Conservation (phyloP, 2,797 vertebrate species). For the Cirrhinus mrigala region DNA sequence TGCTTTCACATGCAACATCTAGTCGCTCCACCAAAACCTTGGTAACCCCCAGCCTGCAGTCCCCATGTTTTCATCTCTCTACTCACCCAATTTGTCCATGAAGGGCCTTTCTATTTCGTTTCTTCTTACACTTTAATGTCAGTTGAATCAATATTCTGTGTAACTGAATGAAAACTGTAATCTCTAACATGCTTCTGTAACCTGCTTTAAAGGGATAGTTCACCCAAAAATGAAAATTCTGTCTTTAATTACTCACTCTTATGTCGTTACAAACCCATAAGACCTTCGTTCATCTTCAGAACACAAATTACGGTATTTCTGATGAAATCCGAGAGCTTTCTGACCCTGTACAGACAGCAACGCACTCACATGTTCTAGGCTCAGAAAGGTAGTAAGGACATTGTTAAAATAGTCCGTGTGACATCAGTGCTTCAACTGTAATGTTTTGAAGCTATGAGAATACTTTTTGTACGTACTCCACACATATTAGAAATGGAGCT, state of each 20-base stretch:
- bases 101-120: not conserved
- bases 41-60: constrained; percentile 34
- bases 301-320: too few species aligned
- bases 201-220: not conserved
- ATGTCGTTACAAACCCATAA: too few species aligned
- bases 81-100: constrained; percentile 25
- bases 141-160: not conserved
- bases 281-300: too few species aligned
- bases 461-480: not conserved
- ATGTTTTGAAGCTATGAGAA: too few species aligned
- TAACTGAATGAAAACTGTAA: not conserved
- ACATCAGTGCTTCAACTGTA: too few species aligned
- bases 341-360: too few species aligned
- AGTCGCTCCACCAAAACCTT: constrained; percentile 38
- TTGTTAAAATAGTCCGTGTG: too few species aligned
- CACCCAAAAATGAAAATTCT: too few species aligned
- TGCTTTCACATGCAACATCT: constrained; percentile 88
- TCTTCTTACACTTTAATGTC: not conserved
- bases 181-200: not conserved
- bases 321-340: too few species aligned
- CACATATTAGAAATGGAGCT: not conserved
- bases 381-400: too few species aligned
- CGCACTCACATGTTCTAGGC: too few species aligned
- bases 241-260: too few species aligned
- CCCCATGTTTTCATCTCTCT: constrained; percentile 26